phyloP scores from a whole-genome alignment of 2,113 vertebrate genomes.

The Monopterus albus region DNA sequence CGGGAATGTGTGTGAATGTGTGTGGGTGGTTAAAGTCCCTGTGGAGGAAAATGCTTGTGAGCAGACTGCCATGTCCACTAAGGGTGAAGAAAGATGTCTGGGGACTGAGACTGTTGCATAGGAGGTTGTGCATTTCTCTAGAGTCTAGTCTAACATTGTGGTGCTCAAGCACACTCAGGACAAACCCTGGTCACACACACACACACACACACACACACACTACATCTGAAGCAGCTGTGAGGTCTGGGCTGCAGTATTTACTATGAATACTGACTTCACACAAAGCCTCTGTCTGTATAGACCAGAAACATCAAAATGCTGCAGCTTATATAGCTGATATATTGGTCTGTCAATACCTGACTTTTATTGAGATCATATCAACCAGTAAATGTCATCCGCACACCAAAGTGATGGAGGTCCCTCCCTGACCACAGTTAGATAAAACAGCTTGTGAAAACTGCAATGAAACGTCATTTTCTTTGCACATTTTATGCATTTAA shows the following conservation, averaged over 20 bases:
- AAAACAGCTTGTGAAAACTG: slow-evolving; percentile 26
- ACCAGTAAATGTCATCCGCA: slow-evolving; percentile 45
- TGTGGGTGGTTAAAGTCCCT: slow-evolving; percentile 36
- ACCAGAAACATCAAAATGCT: background rate
- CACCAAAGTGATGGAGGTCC: slow-evolving; percentile 7
- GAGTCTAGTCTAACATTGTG: slow-evolving; percentile 45
- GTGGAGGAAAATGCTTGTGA: slow-evolving; percentile 61
- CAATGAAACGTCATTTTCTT: slow-evolving; percentile 8
- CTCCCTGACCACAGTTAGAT: background rate
- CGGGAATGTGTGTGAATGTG: background rate
- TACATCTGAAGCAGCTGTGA: slow-evolving; percentile 26
- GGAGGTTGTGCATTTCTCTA: slow-evolving; percentile 57
- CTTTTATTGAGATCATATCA: slow-evolving; percentile 41
- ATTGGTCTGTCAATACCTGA: slow-evolving; percentile 30
- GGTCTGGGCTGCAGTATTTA: slow-evolving; percentile 31
- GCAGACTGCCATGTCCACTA: slow-evolving; percentile 70
- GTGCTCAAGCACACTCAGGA: slow-evolving; percentile 21
- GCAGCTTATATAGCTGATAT: slow-evolving; percentile 25
- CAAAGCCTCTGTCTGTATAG: background rate
- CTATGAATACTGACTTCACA: background rate
- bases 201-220: background rate
- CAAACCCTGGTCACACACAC: background rate
- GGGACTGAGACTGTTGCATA: slow-evolving; percentile 50
- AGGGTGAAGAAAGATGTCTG: slow-evolving; percentile 67
- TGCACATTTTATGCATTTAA: slow-evolving; percentile 16